Conservation (phyloP, 1,140 invertebrate genomes). For the Bombus ignitus region DNA sequence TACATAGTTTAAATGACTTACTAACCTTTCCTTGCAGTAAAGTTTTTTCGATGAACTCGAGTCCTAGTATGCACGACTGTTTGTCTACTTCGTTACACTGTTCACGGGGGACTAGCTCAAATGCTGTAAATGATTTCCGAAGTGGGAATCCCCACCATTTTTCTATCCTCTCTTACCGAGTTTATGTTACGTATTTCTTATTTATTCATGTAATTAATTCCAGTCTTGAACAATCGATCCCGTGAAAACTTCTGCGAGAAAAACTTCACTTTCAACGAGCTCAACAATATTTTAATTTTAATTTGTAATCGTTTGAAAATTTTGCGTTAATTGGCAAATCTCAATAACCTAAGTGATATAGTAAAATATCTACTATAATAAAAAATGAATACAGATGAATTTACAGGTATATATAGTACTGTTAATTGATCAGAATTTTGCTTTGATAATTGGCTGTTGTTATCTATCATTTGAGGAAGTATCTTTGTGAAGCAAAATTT, state of each 20-base stretch:
- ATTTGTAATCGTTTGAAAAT: background rate
- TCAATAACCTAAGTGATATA: too few relatives aligned
- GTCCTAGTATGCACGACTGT: background rate
- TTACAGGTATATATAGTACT: background rate
- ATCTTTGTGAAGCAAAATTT: background rate
- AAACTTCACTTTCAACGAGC: background rate
- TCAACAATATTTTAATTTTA: background rate
- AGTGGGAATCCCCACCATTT: background rate
- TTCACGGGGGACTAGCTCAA: background rate
- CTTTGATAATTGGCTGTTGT: background rate
- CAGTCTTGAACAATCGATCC: background rate
- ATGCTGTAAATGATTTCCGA: constrained; percentile 11
- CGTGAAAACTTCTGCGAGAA: background rate
- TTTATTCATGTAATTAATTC: constrained; percentile 36
- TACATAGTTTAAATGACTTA: background rate
- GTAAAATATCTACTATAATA: too few relatives aligned
- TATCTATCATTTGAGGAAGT: background rate
- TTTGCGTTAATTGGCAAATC: background rate
- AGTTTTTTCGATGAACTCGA: background rate
- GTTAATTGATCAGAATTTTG: background rate
- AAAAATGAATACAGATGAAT: background rate
- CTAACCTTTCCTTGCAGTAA: background rate
- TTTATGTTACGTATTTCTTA: background rate
- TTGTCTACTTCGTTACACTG: background rate
- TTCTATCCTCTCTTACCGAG: background rate